Percentiles rank a stretch among this genome's conserved stretches.
Evolutionary conservation across 2,113 vertebrate species (phyloP).

Genomic region (Oncorhynchus tshawytscha): DNA sequence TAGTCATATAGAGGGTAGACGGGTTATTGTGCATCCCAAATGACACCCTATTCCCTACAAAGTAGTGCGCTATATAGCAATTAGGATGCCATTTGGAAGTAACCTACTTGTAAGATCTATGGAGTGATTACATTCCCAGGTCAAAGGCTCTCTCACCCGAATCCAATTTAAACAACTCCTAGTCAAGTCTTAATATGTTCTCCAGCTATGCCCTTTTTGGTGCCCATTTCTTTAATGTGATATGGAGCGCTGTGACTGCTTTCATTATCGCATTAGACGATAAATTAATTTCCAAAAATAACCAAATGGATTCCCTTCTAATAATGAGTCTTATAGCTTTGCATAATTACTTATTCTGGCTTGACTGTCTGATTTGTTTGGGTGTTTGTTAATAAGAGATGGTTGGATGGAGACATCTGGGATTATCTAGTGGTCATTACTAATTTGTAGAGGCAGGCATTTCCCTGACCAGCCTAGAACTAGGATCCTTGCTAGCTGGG

Average conservation of each 20-base stretch:
- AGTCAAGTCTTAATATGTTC: slow-evolving; percentile 30
- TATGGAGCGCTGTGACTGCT: slow-evolving; percentile 29
- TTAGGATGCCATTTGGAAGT: too few relatives aligned
- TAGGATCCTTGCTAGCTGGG: too few relatives aligned
- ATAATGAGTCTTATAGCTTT: slow-evolving; percentile 46
- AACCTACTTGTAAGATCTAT: too few relatives aligned
- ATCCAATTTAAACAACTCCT: slow-evolving; percentile 57
- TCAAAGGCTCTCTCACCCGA: slow-evolving; percentile 42
- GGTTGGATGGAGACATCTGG: background rate
- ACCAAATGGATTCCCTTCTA: slow-evolving; percentile 46
- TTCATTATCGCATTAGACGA: slow-evolving; percentile 47
- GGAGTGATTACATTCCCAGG: background rate
- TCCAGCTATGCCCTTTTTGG: slow-evolving; percentile 37
- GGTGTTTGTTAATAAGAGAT: background rate
- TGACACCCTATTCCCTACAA: too few relatives aligned
- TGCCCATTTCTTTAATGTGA: slow-evolving; percentile 49
- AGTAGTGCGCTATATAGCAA: too few relatives aligned
- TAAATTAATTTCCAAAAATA: slow-evolving; percentile 39
- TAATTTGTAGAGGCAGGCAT: too few relatives aligned
- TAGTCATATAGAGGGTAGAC: background rate
- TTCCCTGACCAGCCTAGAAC: too few relatives aligned
- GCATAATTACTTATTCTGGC: slow-evolving; percentile 53
- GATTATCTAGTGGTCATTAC: background rate
- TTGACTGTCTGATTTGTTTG: slow-evolving; percentile 53
- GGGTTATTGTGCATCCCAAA: background rate